phyloP scores from a whole-genome alignment of 2,888 invertebrate genomes.

The Cordylochernes scorpioides region DNA sequence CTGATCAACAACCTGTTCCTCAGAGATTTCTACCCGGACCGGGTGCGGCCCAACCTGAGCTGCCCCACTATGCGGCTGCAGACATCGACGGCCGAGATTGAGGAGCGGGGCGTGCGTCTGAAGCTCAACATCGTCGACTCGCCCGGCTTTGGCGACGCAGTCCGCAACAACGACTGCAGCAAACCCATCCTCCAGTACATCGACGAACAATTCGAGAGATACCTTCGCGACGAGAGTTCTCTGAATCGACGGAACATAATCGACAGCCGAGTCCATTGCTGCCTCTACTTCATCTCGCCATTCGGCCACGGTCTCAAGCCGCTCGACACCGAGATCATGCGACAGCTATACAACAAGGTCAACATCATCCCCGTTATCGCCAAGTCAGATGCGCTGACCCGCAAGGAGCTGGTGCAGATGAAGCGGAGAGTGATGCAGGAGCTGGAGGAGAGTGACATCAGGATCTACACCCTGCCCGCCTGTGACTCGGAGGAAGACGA shows the following conservation, averaged over 20 bases:
- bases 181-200: slow-evolving; percentile 73
- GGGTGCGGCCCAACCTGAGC: no score
- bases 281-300: slow-evolving; percentile 88
- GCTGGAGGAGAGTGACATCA: no score
- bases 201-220: slow-evolving; percentile 77
- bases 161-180: no score
- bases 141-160: no score
- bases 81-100: no score
- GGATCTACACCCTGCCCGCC: no score
- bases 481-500: no score
- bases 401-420: slow-evolving; percentile 58
- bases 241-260: slow-evolving; percentile 72
- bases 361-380: slow-evolving; percentile 95
- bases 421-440: slow-evolving; percentile 64
- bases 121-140: no score
- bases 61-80: no score
- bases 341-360: slow-evolving; percentile 64
- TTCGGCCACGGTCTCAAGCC: slow-evolving; percentile 87
- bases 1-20: no score
- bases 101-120: no score
- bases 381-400: slow-evolving; percentile 72
- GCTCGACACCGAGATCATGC: slow-evolving; percentile 82
- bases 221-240: slow-evolving; percentile 12
- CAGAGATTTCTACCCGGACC: no score
- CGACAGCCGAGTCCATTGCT: slow-evolving; percentile 89